Evolutionary conservation across 1,140 invertebrate species (phyloP).

Genomic region (Cydia splendana): DNA sequence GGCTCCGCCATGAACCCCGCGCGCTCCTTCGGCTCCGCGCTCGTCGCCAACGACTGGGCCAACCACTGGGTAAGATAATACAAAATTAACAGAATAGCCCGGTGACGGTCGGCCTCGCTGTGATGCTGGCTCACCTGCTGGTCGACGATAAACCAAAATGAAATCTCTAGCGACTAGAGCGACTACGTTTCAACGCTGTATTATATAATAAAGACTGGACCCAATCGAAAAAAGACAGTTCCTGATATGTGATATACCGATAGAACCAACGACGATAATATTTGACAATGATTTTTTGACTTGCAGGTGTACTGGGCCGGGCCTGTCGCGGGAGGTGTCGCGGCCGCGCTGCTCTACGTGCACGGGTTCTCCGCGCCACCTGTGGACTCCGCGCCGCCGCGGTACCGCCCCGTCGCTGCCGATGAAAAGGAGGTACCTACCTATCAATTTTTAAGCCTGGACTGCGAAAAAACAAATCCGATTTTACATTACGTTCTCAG

Average conservation of each 20-base stretch:
- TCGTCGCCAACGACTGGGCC: conserved; percentile 86
- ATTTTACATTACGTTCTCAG: too few relatives aligned
- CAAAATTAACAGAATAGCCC: conserved; percentile 48
- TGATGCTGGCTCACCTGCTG: not conserved
- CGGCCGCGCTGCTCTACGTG: conserved; percentile 88
- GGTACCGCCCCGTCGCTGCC: conserved; percentile 81
- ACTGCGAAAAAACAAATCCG: too few relatives aligned
- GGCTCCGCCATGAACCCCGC: conserved; percentile 95
- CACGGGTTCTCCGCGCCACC: conserved; percentile 84
- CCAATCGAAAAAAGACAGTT: not conserved
- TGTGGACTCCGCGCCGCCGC: conserved; percentile 65
- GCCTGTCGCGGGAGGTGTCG: conserved; percentile 89
- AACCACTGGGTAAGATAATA: conserved; percentile 87
- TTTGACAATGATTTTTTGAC: not conserved
- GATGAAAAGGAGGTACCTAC: conserved; percentile 84
- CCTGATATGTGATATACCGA: not conserved
- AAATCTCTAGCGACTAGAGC: too few relatives aligned
- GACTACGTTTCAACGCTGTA: too few relatives aligned
- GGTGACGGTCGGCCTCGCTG: not conserved
- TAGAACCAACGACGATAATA: not conserved
- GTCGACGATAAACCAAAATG: conserved; percentile 88
- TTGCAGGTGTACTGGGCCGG: conserved; percentile 92
- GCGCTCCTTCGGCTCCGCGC: conserved; percentile 90
- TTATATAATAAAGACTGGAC: too few relatives aligned
- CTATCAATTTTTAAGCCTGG: too few relatives aligned